Evolutionary conservation across 2,888 invertebrate genomes (phyloP), one percentile per base, ranked within the genome.

Genomic region (Chironomus tentans): DNA sequence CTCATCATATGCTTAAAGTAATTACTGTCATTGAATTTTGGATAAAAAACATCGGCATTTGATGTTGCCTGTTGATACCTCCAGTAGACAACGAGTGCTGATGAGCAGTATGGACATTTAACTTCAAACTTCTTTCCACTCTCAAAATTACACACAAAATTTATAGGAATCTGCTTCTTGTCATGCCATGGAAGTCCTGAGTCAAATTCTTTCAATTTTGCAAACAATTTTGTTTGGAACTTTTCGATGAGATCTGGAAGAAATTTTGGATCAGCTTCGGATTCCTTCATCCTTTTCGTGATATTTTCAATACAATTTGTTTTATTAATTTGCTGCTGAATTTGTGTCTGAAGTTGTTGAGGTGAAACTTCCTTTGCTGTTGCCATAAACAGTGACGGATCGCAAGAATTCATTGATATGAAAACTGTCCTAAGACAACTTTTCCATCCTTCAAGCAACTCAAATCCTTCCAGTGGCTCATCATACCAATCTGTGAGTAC

Each of bases 91-190:
- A 65, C 65, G 2, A 22, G 12, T 21, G 21, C 13, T 13, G 65
- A 18, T 21, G 65, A 13, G 21, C 65, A 65, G 21, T 22, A 65
- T 1, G 24, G 22, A 65, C 65, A 65, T 24, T 65, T 65, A 4
- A 22, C 65, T 13, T 65, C 65, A 65, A 65, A 65, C 21, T 65
- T 65, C 24, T 65, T 65, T 65, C 65, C 65, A 65, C 21, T 65
- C 21, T 65, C 65, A 21, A 65, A 24, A 10, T 65, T 22, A 24
- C 65, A 21, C 21, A 65, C 65, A 24, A 24, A 65, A 65, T 12
- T 65, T 10, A 65, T 7, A 12, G 21, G 21, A 65, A 65, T 65
- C 13, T 65, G 12, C 3, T 21, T 24, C 2, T 65, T 18, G 12
- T 65, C 65, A 24, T 4, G 24, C 65, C 21, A 65, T n/a, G 21